Evolutionary conservation across 2,797 vertebrate genomes (phyloP).

Genomic region (Pteronotus mesoamericanus): DNA sequence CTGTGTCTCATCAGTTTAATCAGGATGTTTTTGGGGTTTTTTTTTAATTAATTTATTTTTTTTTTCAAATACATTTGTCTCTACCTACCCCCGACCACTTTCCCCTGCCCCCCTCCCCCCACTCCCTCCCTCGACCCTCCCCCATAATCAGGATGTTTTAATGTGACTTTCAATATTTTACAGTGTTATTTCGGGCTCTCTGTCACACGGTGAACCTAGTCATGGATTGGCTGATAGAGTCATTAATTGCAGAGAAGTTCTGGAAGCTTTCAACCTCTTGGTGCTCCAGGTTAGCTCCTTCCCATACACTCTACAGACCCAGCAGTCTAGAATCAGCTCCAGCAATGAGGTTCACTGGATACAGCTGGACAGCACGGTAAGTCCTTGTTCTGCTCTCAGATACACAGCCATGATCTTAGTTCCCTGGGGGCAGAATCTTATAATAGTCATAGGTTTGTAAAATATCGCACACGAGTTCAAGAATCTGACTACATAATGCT

Average conservation of each 20-base stretch:
- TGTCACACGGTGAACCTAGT: conserved; percentile 92
- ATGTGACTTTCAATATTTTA: conserved; percentile 62
- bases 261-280: conserved; percentile 95
- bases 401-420: background rate
- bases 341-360: conserved; percentile 97
- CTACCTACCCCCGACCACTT: too few species aligned
- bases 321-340: conserved; percentile 93
- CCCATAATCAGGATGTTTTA: background rate
- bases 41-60: too few species aligned
- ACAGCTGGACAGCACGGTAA: conserved; percentile 85
- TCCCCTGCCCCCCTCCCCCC: too few species aligned
- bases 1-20: background rate
- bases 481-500: background rate
- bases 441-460: background rate
- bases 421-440: background rate
- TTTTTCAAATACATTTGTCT: too few species aligned
- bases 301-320: conserved; percentile 94
- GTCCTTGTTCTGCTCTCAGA: conserved; percentile 53
- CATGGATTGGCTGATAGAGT: conserved; percentile 96
- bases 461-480: background rate
- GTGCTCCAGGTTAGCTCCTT: conserved; percentile 98
- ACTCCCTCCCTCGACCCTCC: too few species aligned
- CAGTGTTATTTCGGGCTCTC: conserved; percentile 93
- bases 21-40: background rate
- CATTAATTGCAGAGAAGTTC: conserved; percentile 96